A percentile compares a stretch with the other conserved stretches of the same genome.
These are phyloP conservation scores for Hapalemur alaotrensis DNA, from an alignment of 2,797 vertebrate genomes.

Conservation along the genomic window DNA sequence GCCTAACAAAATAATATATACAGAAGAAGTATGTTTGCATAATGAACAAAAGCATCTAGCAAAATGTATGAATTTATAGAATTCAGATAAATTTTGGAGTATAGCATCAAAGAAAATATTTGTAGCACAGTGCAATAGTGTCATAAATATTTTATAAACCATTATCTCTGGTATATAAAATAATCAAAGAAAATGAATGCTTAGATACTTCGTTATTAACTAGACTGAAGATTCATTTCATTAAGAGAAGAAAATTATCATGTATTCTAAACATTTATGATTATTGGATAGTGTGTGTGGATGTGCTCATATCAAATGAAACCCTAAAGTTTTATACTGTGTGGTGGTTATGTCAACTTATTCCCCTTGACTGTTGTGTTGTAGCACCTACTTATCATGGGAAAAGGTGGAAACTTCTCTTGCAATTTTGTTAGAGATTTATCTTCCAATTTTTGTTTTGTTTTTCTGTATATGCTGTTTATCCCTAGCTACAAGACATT, in stretches of 20 bases:
- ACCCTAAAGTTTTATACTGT: not conserved
- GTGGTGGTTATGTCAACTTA: not conserved
- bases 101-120: not conserved
- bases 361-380: not conserved
- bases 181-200: not conserved
- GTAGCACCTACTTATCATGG: not conserved
- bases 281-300: not conserved
- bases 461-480: conserved; percentile 56
- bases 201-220: not conserved
- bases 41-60: not conserved
- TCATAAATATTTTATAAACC: not conserved
- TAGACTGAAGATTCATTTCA: not conserved
- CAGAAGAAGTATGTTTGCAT: not conserved
- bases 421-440: conserved; percentile 38
- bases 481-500: conserved; percentile 94
- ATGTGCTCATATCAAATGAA: not conserved
- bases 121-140: not conserved
- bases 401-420: not conserved
- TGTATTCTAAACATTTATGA: not conserved
- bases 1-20: not conserved
- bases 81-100: conserved; percentile 34
- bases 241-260: not conserved
- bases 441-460: conserved; percentile 31
- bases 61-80: conserved; percentile 23
- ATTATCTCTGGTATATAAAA: not conserved